These are phyloP conservation scores for Elmis aenea DNA, from an alignment of 2,888 invertebrate species.

Conservation along the genomic window DNA sequence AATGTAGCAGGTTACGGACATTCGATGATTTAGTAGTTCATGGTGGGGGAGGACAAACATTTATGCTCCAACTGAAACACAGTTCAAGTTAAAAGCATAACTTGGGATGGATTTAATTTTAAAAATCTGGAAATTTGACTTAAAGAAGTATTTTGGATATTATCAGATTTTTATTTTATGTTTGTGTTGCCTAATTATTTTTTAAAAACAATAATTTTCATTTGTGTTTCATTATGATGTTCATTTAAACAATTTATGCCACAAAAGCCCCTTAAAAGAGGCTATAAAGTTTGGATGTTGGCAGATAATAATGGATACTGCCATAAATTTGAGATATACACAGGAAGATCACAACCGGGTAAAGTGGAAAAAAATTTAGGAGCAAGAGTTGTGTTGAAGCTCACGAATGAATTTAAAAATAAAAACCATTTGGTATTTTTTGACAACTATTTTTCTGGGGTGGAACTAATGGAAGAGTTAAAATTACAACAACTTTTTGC, in stretches of 20 bases:
- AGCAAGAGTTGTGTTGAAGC: constrained; percentile 26
- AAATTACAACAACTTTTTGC: constrained; percentile 16
- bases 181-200: too few species aligned
- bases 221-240: too few species aligned
- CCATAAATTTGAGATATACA: constrained; percentile 28
- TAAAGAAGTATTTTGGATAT: too few species aligned
- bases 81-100: too few species aligned
- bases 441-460: constrained; percentile 31
- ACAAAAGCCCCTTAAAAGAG: constrained; percentile 33
- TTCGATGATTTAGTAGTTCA: too few species aligned
- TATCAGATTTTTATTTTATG: too few species aligned
- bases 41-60: too few species aligned
- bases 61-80: too few species aligned
- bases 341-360: constrained; percentile 27
- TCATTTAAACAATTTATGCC: constrained; percentile 32
- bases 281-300: constrained; percentile 29
- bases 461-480: constrained; percentile 21
- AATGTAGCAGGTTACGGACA: too few species aligned
- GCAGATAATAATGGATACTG: constrained; percentile 21
- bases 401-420: constrained; percentile 19
- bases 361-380: constrained; percentile 22
- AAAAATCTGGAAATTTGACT: too few species aligned
- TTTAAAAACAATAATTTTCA: too few species aligned
- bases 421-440: constrained; percentile 28
- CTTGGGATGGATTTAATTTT: too few species aligned